phyloP scores from a whole-genome alignment of 2,888 invertebrate genomes.

The Phengaris arion region DNA sequence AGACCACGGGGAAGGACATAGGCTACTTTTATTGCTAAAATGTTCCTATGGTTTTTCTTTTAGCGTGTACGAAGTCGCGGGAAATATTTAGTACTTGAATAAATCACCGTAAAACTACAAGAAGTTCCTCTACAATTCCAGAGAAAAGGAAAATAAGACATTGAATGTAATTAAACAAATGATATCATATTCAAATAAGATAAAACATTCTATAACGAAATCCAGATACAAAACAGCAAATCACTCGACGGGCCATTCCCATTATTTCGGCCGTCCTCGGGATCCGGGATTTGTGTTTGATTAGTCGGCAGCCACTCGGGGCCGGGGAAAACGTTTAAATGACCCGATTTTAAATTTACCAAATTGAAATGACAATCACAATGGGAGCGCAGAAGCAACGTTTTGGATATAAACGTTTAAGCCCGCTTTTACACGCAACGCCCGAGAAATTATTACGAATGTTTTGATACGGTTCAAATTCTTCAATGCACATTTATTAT shows the following conservation, averaged over 20 bases:
- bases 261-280: not conserved
- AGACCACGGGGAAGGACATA: too few species aligned
- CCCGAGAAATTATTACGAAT: not conserved
- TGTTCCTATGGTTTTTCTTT: too few species aligned
- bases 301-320: not conserved
- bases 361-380: slow-evolving; percentile 18
- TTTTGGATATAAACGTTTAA: not conserved
- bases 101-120: too few species aligned
- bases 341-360: slow-evolving; percentile 24
- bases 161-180: not conserved
- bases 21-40: too few species aligned
- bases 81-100: too few species aligned
- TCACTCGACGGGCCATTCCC: slow-evolving; percentile 10
- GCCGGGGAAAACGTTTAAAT: slow-evolving; percentile 1
- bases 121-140: too few species aligned
- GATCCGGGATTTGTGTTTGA: slow-evolving; percentile 24
- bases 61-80: too few species aligned
- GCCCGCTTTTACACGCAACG: not conserved
- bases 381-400: not conserved
- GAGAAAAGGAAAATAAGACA: not conserved
- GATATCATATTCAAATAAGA: not conserved
- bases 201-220: not conserved
- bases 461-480: not conserved
- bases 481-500: not conserved
- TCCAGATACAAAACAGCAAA: not conserved